Conservation (phyloP, 2,888 invertebrate species). For the Gibbula magus region DNA sequence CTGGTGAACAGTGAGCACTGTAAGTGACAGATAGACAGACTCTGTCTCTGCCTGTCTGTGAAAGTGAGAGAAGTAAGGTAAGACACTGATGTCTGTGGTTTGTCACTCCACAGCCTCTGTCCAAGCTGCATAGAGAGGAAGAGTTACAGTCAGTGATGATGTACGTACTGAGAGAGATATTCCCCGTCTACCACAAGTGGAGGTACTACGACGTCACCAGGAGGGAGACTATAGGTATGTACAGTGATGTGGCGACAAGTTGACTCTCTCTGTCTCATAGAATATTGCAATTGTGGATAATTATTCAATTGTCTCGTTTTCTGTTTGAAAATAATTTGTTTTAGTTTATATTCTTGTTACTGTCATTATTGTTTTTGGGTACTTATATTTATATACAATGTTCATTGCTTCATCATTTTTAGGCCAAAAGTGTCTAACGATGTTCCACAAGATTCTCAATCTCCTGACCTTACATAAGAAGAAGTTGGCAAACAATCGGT, state of each 20-base stretch:
- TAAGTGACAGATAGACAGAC: too few species aligned
- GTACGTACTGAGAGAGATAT: slow-evolving; percentile 73
- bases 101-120: slow-evolving; percentile 55
- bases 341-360: too few species aligned
- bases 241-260: neutral
- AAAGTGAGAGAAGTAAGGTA: too few species aligned
- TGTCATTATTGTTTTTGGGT: too few species aligned
- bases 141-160: slow-evolving; percentile 65
- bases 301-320: neutral
- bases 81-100: neutral
- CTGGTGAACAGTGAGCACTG: too few species aligned
- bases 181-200: slow-evolving; percentile 75
- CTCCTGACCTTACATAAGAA: slow-evolving; percentile 39
- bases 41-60: too few species aligned
- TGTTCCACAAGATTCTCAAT: slow-evolving; percentile 73
- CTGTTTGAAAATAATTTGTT: too few species aligned
- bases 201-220: slow-evolving; percentile 66
- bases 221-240: slow-evolving; percentile 68
- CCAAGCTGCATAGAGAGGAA: slow-evolving; percentile 46
- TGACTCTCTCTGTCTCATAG: neutral
- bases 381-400: too few species aligned
- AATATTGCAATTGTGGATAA: neutral
- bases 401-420: too few species aligned
- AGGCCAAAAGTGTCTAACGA: slow-evolving; percentile 72
- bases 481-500: neutral